Base-by-base conservation (phyloP, 2,113 vertebrate species). In the Fukomys damarensis region DNA sequence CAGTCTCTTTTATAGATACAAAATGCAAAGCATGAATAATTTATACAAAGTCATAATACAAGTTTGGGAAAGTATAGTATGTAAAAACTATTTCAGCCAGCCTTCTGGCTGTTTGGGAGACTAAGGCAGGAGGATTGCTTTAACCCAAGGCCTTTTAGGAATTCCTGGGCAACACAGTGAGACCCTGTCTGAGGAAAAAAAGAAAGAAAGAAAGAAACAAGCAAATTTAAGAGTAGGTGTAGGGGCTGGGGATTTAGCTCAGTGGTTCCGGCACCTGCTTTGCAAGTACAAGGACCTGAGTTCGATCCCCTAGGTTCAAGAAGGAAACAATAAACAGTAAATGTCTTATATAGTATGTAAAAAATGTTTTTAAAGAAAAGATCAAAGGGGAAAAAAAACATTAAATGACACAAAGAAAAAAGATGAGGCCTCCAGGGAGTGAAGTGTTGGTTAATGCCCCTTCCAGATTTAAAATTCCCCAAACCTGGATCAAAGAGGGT, bases 21-120 rank as follows among this genome's bases (percentile, higher is more conserved):
- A 88, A 96, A 61, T 92, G 7, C 66, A 17, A 91, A 68, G 8
- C 26, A 93, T 96, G n/a, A 89, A 86, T 83, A 70, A 86, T 93
- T 83, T 95, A 11, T 43, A 56, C 41, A 93, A 61, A 86, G 74
- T 43, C 17, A 61, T 28, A 89, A 85, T 26, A 94, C 93, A 80
- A 89, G 56, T 95, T 89, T 89, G 66, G 59, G 35, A 72, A 93
- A 82, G 66, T 6, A 10, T 32, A 32, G 7, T 83, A 2, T 91
- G 65, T 92, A 63, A 91, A 80, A 82, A 52, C 68, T 58, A 35
- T 77, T 89, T 70, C 4, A 43, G 30, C 49, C 30, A 91, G n/a
- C 38, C n/a, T 58, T 30, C 52, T 12, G 43, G 28, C 38, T 80
- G 61, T 46, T 80, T 22, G 65, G 49, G 52, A 41, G 61, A 35